Conservation (phyloP, 2,113 vertebrate genomes). For the Charina bottae region DNA sequence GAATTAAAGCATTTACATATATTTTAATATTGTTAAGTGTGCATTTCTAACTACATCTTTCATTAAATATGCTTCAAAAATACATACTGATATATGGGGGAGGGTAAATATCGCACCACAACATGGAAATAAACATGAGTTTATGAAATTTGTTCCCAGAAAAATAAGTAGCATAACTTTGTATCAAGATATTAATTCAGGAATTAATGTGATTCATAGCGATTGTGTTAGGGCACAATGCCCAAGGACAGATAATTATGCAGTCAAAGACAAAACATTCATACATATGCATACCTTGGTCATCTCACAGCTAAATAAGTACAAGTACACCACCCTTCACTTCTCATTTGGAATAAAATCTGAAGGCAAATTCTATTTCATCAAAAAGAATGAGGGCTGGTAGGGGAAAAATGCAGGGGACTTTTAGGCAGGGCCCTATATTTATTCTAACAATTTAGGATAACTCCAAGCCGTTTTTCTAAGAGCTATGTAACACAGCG, state of each 20-base stretch:
- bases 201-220: background rate
- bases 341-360: background rate
- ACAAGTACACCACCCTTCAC: background rate
- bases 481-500: background rate
- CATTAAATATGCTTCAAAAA: background rate
- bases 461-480: background rate
- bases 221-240: background rate
- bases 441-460: background rate
- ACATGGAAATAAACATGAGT: background rate
- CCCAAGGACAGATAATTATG: background rate
- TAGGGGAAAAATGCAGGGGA: background rate
- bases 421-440: background rate
- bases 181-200: background rate
- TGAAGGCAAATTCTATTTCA: background rate
- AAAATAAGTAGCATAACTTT: background rate
- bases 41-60: background rate
- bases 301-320: background rate
- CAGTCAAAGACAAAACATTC: background rate
- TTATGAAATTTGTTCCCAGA: background rate
- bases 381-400: background rate
- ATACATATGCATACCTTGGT: background rate
- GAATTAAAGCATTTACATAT: background rate
- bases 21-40: background rate
- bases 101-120: background rate
- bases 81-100: background rate